A percentile compares a stretch with the other conserved stretches of the same genome.
phyloP scores from a whole-genome alignment of 2,113 vertebrate genomes.

The Okapia johnstoni region DNA sequence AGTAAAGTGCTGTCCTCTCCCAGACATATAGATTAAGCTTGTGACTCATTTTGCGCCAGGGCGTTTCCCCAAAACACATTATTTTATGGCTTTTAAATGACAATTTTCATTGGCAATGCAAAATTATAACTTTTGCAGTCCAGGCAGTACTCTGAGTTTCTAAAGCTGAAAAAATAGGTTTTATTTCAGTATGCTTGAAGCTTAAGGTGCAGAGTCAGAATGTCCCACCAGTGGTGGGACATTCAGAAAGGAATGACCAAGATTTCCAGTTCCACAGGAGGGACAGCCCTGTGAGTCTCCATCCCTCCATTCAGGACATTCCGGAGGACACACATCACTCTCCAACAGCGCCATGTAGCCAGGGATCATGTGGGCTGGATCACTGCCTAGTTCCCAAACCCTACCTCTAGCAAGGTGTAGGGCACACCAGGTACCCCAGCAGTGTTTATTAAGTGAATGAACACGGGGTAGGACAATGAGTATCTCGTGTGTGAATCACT shows the following conservation, averaged over 20 bases:
- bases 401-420: neutral
- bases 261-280: neutral
- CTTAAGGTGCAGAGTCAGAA: neutral
- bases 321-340: neutral
- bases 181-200: neutral
- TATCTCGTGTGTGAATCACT: neutral
- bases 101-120: neutral
- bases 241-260: neutral
- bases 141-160: neutral
- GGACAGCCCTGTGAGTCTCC: neutral
- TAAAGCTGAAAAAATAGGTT: neutral
- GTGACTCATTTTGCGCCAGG: neutral
- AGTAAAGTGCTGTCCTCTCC: neutral
- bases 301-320: too few relatives aligned
- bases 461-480: neutral
- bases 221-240: neutral
- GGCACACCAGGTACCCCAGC: neutral
- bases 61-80: neutral
- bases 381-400: neutral
- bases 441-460: neutral
- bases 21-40: neutral
- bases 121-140: neutral
- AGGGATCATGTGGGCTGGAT: neutral
- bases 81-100: neutral
- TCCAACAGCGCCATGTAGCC: too few relatives aligned